These are phyloP conservation scores for Dryoscopus gambensis DNA, from an alignment of 2,113 vertebrate species.

Conservation along the genomic window DNA sequence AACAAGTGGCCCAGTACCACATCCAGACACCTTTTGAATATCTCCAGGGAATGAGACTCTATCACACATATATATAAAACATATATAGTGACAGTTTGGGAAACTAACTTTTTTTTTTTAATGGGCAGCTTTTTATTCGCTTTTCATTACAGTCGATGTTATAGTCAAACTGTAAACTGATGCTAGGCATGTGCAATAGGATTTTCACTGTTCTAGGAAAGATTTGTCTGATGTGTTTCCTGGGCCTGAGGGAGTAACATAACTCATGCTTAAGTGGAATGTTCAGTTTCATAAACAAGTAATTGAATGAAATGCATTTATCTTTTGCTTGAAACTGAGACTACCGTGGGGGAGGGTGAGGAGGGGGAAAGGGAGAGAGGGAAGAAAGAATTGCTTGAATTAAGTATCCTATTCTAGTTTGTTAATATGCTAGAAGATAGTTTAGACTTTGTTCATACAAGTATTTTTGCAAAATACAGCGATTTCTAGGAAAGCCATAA, in stretches of 20 bases:
- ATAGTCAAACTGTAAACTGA: neutral
- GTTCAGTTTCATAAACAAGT: neutral
- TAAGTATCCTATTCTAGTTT: neutral
- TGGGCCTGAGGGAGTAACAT: neutral
- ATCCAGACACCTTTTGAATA: neutral
- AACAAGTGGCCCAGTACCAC: neutral
- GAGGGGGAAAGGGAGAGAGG: neutral
- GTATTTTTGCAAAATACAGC: neutral
- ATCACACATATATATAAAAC: neutral
- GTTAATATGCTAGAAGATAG: neutral
- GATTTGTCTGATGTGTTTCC: neutral
- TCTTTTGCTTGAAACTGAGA: neutral
- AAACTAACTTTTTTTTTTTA: neutral
- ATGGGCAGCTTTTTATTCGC: neutral
- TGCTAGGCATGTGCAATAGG: neutral
- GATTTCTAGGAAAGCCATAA: neutral
- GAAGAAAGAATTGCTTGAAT: neutral
- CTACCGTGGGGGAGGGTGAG: accelerated
- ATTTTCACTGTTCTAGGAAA: neutral
- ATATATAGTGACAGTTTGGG: neutral
- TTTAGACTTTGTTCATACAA: neutral
- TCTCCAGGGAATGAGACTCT: neutral
- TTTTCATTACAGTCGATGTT: neutral
- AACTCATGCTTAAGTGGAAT: neutral
- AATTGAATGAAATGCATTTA: neutral